Evolutionary conservation across 2,888 invertebrate species (phyloP), one percentile per base, ranked within the genome.

Genomic region (Phorcus lineatus): DNA sequence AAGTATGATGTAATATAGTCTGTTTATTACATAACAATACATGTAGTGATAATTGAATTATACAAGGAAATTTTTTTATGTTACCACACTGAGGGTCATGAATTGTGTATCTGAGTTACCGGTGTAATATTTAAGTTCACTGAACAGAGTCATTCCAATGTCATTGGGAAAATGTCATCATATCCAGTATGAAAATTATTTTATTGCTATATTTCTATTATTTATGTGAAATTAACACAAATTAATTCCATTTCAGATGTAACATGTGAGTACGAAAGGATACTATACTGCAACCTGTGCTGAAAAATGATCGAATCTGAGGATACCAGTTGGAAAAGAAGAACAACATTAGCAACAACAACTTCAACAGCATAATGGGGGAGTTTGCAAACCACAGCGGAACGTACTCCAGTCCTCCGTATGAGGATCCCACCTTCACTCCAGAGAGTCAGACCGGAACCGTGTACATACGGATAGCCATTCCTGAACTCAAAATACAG

Each of bases 401-500:
- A 31, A 70, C 31, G 13, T 70, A 81, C 57, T 67, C 80, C 11
- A 11, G 47, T 13, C 75, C 66, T 36, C 28, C 57, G 2, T 54
- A 53, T 40, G 83, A 79, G 16, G 77, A 80, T 24, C 66, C 57
- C 47, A 36, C 76, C 62, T 82, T 84, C 70, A 53, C 78, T 54
- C 87, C 87, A n/a, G 90, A 90, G 57, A 88, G 87, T 78, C 87
- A 85, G 70, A 82, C 86, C 9, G 90, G 90, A 17, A 90, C 90
- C n/a, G 89, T 92, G 36, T 92, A 90, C 81, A 91, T 92, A 22
- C 86, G 91, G 31, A 90, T 92, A 57, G 89, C 91, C 4, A 88
- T 92, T 1, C 91, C 92, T 40, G 92, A 92, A 80, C 86, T 92
- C 11, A 92, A 91, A 87, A 85, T 90, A 70, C 91, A 92, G 89